These are phyloP conservation scores for Troides oblongomaculatus DNA, from an alignment of 2,888 invertebrate species.

Conservation along the genomic window DNA sequence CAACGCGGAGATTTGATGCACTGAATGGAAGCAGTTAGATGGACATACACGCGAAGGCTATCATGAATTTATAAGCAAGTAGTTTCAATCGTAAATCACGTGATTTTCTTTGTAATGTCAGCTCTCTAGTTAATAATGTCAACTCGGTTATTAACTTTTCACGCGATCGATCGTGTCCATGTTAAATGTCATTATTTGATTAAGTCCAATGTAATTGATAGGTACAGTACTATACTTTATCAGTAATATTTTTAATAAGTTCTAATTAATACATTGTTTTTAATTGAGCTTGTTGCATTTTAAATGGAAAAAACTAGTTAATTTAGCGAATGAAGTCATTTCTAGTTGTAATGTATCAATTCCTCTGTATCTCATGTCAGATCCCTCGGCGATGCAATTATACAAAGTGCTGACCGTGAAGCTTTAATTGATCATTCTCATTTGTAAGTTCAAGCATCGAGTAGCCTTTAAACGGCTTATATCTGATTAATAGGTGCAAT, in stretches of 20 bases:
- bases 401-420: neutral
- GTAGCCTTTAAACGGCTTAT: slow-evolving; percentile 1
- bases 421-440: slow-evolving; percentile 1
- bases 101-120: neutral
- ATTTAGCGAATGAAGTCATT: neutral
- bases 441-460: slow-evolving; percentile 3
- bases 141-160: neutral
- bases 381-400: neutral
- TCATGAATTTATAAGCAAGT: neutral
- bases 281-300: too few species aligned
- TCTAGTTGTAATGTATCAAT: neutral
- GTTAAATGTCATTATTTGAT: neutral
- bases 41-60: neutral
- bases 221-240: too few species aligned
- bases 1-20: neutral
- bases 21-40: neutral
- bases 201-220: neutral
- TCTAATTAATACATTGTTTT: neutral
- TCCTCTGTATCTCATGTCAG: neutral
- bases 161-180: neutral
- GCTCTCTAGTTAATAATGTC: too few species aligned
- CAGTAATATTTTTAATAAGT: neutral
- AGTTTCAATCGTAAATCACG: neutral
- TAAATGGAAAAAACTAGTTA: neutral
- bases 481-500: slow-evolving; percentile 2